Percentiles rank a stretch among this genome's conserved stretches.
These are phyloP conservation scores for Oxyteleia sp. DNA, from an alignment of 2,888 invertebrate genomes.

Conservation along the genomic window DNA sequence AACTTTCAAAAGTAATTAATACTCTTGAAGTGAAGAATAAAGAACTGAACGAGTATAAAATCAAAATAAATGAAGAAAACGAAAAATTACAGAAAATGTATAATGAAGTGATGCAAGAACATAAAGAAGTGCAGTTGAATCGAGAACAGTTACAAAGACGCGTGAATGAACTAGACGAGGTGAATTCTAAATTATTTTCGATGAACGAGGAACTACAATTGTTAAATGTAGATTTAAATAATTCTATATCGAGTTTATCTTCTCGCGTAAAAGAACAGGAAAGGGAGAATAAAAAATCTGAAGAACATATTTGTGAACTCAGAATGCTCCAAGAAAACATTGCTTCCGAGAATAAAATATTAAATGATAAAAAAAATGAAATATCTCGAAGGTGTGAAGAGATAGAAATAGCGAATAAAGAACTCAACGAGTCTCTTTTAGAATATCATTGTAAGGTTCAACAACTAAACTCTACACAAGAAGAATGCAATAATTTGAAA, in stretches of 20 bases:
- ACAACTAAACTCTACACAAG: constrained; percentile 32
- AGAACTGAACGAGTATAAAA: no score
- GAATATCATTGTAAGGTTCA: constrained; percentile 40
- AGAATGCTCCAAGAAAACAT: neutral
- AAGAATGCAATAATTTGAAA: constrained; percentile 63
- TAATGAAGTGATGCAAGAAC: no score
- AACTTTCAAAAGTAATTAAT: no score
- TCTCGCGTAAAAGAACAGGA: constrained; percentile 16
- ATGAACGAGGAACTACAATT: constrained; percentile 42
- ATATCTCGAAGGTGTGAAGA: constrained; percentile 14
- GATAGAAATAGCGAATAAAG: neutral
- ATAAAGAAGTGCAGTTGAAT: no score
- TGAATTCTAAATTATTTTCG: neutral
- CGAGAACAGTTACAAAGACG: no score
- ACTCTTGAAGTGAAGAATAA: no score
- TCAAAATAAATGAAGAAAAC: no score
- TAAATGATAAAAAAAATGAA: constrained; percentile 43
- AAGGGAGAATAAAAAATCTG: neutral
- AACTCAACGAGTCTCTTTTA: constrained; percentile 6
- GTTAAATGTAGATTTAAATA: no score
- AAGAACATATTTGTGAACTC: neutral
- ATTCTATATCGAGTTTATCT: no score
- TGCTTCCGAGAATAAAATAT: constrained; percentile 18
- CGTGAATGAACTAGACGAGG: no score
- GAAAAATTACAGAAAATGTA: no score